Percentiles rank a stretch among this genome's conserved stretches.
These are phyloP conservation scores for Galbula dea DNA, from an alignment of 2,113 vertebrate species.

Conservation along the genomic window DNA sequence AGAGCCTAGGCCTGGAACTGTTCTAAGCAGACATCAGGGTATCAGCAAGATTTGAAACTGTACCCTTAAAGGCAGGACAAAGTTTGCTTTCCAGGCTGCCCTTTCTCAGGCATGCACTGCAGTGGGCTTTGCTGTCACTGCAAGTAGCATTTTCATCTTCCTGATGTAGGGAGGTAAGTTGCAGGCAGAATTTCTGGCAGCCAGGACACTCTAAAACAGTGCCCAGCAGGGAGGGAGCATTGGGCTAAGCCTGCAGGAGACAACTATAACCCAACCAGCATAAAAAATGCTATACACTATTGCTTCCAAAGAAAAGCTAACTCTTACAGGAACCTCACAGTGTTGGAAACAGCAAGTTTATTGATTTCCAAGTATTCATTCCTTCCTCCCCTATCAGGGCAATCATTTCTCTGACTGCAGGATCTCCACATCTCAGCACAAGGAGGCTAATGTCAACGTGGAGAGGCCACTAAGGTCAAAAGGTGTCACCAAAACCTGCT, in stretches of 20 bases:
- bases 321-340: conserved; percentile 73
- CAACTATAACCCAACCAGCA: conserved; percentile 71
- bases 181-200: conserved; percentile 23
- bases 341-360: conserved; percentile 72
- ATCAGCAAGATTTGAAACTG: not conserved
- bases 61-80: not conserved
- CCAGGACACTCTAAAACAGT: conserved; percentile 72
- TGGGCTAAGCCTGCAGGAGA: conserved; percentile 44
- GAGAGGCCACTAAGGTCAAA: not conserved
- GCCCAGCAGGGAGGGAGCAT: conserved; percentile 30
- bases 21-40: not conserved
- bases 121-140: not conserved
- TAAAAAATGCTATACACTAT: conserved; percentile 73
- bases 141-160: not conserved
- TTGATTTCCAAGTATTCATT: conserved; percentile 56
- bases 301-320: conserved; percentile 79
- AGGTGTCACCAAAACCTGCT: conserved; percentile 10
- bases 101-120: not conserved
- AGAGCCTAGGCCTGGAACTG: not conserved
- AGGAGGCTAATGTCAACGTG: not conserved
- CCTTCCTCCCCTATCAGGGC: conserved; percentile 52
- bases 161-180: not conserved
- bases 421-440: conserved; percentile 15
- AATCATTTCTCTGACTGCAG: conserved; percentile 35
- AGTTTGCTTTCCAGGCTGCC: not conserved